Evolutionary conservation across 2,113 vertebrate genomes (phyloP), one percentile per base, ranked within the genome.

Genomic region (Chaetorhynchus papuensis): DNA sequence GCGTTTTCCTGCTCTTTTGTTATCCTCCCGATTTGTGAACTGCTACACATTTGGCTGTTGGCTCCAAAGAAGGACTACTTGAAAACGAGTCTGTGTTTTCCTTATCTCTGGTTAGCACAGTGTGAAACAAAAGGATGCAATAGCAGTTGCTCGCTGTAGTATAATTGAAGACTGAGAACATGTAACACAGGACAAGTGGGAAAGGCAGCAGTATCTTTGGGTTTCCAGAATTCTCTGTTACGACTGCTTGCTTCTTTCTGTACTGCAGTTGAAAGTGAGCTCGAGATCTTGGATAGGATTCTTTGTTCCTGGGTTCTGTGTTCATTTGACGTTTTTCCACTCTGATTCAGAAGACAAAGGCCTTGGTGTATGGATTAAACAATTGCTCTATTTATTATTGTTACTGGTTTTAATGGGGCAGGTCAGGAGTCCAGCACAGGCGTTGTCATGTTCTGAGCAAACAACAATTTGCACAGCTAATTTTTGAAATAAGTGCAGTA

Each of bases 261-360:
- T 61, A 49, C 83, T 85, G 83, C 83, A 79, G 44, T 90, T 84
- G 68, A 35, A 69, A 94, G 88, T 82, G 85, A 74, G 82, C 83
- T 85, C 70, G 76, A 92, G 70, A 71, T 83, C 89, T 78, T 78
- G 93, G 92, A 87, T 84, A 89, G 93, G 65, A 69, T 77, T 94
- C 95, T 87, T 97, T 97, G 95, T 96, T 85, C 74, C 72, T 66
- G 92, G 72, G 76, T 88, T 92, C 87, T 65, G 77, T 77, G 88
- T 94, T 93, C 91, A 61, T 88, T 66, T 92, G 90, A 94, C 28
- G 35, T 88, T 94, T 95, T 96, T 89, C 95, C 83, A 80, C 81
- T 91, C 91, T 90, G 79, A 44, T 79, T 93, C 59, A 77, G 50
- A 96, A 96, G 89, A 97, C 97, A 98, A 94, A 98, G 93, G 83